phyloP scores from a whole-genome alignment of 1,140 invertebrate genomes.

The Trigoniulus corallinus region DNA sequence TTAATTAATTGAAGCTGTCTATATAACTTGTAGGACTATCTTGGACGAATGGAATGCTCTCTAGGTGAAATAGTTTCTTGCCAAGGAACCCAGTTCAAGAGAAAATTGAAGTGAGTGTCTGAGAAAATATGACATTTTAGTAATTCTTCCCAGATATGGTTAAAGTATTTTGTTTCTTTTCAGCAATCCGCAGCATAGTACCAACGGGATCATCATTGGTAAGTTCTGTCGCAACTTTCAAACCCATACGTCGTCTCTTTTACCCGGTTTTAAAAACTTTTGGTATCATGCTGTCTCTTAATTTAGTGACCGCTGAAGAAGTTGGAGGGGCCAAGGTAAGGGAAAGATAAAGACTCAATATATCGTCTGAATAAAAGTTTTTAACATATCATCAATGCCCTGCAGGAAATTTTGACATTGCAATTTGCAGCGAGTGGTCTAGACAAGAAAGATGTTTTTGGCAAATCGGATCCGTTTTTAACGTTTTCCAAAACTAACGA shows the following conservation, averaged over 20 bases:
- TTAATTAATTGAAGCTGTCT: neutral
- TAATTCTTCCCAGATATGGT: neutral
- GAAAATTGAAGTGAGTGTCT: neutral
- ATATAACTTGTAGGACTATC: slow-evolving; percentile 34
- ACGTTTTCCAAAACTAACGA: slow-evolving; percentile 31
- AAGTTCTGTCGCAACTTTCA: too few species aligned
- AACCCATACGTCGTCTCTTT: too few species aligned
- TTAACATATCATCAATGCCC: neutral
- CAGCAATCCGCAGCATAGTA: neutral
- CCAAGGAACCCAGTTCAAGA: neutral
- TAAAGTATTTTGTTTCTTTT: neutral
- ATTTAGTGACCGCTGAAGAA: neutral
- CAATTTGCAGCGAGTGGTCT: neutral
- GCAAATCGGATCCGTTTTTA: slow-evolving; percentile 28
- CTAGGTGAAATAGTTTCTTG: slow-evolving; percentile 32
- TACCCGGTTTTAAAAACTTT: neutral
- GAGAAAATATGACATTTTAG: neutral
- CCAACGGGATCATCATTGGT: neutral
- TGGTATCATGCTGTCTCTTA: neutral
- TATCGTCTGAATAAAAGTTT: neutral
- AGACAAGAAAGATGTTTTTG: slow-evolving; percentile 1
- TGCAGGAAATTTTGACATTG: neutral
- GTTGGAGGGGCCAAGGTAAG: neutral
- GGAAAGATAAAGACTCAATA: neutral
- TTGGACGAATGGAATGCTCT: slow-evolving; percentile 34